Conservation (phyloP, 2,797 vertebrate genomes). For the Karalla daura region DNA sequence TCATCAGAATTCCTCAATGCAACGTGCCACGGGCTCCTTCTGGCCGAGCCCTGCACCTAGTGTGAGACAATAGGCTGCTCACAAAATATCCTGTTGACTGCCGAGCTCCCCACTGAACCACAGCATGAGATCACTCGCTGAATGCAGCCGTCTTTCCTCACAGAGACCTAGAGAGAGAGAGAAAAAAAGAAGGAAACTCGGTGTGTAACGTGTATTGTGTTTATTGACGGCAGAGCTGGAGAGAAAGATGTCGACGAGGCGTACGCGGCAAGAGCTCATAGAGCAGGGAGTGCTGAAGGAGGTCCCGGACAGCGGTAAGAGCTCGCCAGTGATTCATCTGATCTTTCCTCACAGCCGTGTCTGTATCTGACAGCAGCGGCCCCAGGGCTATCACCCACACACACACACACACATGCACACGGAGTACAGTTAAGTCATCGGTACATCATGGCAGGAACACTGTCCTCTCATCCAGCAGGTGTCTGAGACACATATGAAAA, state of each 20-base stretch:
- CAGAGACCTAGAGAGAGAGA: not conserved
- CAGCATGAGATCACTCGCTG: slow-evolving; percentile 1
- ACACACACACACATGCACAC: slow-evolving; percentile 54
- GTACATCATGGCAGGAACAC: slow-evolving; percentile 45
- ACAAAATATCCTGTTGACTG: slow-evolving; percentile 30
- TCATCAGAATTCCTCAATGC: slow-evolving; percentile 39
- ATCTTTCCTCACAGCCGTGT: slow-evolving; percentile 36
- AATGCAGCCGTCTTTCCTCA: not conserved
- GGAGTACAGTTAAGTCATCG: slow-evolving; percentile 54
- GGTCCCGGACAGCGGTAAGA: slow-evolving; percentile 92
- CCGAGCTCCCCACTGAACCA: slow-evolving; percentile 22
- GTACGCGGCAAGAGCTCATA: slow-evolving; percentile 96
- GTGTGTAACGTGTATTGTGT: slow-evolving; percentile 34
- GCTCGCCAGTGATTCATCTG: slow-evolving; percentile 46
- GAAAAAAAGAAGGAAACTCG: no score
- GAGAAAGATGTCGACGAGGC: slow-evolving; percentile 98
- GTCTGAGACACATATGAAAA: slow-evolving; percentile 45
- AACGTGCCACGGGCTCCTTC: not conserved
- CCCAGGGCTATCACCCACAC: slow-evolving; percentile 51
- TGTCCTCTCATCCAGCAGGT: slow-evolving; percentile 51
- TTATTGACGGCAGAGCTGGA: slow-evolving; percentile 91
- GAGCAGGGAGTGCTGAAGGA: slow-evolving; percentile 97
- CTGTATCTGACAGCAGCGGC: slow-evolving; percentile 46
- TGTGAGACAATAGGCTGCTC: slow-evolving; percentile 19
- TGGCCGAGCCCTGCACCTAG: not conserved